Evolutionary conservation across 2,888 invertebrate genomes (phyloP).

Genomic region (Microchrysa polita): DNA sequence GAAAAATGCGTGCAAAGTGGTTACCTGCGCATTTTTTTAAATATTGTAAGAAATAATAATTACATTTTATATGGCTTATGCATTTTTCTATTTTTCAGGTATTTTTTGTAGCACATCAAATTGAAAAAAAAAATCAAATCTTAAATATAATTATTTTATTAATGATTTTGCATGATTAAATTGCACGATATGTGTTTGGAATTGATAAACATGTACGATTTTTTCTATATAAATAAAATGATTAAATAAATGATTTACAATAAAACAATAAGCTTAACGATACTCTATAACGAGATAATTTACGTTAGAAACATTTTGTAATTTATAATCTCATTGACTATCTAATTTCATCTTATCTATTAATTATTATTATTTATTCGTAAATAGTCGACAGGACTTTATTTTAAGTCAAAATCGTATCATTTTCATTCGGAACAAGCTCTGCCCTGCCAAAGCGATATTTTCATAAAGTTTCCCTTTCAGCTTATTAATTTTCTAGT

Average conservation of each 20-base stretch:
- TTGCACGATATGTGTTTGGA: conserved; percentile 39
- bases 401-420: conserved; percentile 17
- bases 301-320: neutral
- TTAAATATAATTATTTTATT: conserved; percentile 9
- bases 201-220: conserved; percentile 16
- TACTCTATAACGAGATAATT: conserved; percentile 25
- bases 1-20: conserved; percentile 38
- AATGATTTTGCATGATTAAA: conserved; percentile 17
- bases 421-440: conserved; percentile 12
- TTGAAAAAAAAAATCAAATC: conserved; percentile 4
- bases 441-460: conserved; percentile 42
- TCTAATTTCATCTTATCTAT: conserved; percentile 5
- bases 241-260: conserved; percentile 25
- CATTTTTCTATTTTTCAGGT: conserved; percentile 28
- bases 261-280: neutral
- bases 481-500: too few species aligned
- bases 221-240: neutral
- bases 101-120: conserved; percentile 33
- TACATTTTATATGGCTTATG: neutral
- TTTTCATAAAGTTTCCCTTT: neutral
- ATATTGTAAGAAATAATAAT: neutral
- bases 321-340: neutral
- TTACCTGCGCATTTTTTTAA: conserved; percentile 37
- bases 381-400: conserved; percentile 49
- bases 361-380: neutral